Evolutionary conservation across 2,113 vertebrate genomes (phyloP).

Genomic region (Labeo catla): DNA sequence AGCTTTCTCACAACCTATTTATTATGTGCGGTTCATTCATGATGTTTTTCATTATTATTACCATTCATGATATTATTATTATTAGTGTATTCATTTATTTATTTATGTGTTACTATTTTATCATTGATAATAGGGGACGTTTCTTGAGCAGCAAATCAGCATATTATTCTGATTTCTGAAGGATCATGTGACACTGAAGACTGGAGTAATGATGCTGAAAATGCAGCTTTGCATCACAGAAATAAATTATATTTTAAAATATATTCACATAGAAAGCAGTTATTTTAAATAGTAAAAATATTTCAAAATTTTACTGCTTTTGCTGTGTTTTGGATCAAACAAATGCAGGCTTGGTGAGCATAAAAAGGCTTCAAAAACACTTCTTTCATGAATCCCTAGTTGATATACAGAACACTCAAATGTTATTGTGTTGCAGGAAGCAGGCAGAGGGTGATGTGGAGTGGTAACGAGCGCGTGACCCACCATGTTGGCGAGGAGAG

Average conservation of each 20-base stretch:
- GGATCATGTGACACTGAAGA: too few species aligned
- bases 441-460: background rate
- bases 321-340: background rate
- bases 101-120: too few species aligned
- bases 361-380: too few species aligned
- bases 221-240: too few species aligned
- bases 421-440: background rate
- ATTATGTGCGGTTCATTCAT: background rate
- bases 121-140: too few species aligned
- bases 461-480: background rate
- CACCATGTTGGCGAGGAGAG: constrained; percentile 80
- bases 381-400: too few species aligned
- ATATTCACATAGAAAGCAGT: background rate
- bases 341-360: background rate
- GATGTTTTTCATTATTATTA: background rate
- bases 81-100: too few species aligned
- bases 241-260: background rate
- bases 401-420: background rate
- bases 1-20: background rate
- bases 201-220: too few species aligned
- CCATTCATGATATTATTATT: too few species aligned
- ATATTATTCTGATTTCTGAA: too few species aligned
- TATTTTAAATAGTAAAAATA: background rate
- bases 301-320: background rate
- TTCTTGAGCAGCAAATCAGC: too few species aligned